A percentile compares a stretch with the other conserved stretches of the same genome.
Evolutionary conservation across 2,888 invertebrate genomes (phyloP).

Genomic region (Archaeoteleia sp.): DNA sequence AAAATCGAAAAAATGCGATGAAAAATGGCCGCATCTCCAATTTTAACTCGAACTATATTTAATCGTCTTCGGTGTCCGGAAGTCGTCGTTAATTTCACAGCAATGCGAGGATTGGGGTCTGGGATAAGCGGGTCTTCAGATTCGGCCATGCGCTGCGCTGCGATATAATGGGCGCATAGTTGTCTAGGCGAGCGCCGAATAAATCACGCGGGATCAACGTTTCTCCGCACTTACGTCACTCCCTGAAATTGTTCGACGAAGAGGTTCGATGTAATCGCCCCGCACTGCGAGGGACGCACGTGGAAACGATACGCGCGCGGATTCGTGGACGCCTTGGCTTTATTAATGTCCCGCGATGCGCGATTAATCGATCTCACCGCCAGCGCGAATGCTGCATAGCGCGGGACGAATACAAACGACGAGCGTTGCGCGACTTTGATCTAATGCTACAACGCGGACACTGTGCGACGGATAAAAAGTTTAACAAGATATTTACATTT

Average conservation of each 20-base stretch:
- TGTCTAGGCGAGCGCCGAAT: slow-evolving; percentile 55
- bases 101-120: slow-evolving; percentile 45
- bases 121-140: slow-evolving; percentile 40
- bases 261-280: slow-evolving; percentile 54
- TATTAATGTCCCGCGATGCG: slow-evolving; percentile 43
- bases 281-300: slow-evolving; percentile 39
- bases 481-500: slow-evolving; percentile 46
- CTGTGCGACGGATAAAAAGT: slow-evolving; percentile 34
- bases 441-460: slow-evolving; percentile 38
- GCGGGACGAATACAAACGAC: slow-evolving; percentile 30
- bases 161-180: slow-evolving; percentile 49
- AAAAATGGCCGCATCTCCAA: slow-evolving; percentile 23
- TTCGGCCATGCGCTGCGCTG: slow-evolving; percentile 34
- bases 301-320: slow-evolving; percentile 35
- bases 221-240: slow-evolving; percentile 63
- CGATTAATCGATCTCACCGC: slow-evolving; percentile 44
- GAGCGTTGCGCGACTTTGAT: slow-evolving; percentile 43
- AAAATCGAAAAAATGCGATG: slow-evolving; percentile 17
- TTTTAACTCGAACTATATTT: slow-evolving; percentile 43
- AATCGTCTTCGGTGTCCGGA: slow-evolving; percentile 39
- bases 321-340: slow-evolving; percentile 37
- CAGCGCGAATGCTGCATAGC: slow-evolving; percentile 28
- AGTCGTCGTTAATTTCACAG: slow-evolving; percentile 39
- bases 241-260: slow-evolving; percentile 55
- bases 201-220: slow-evolving; percentile 66